These are phyloP conservation scores for Willowsia nigromaculata DNA, from an alignment of 2,888 invertebrate genomes.

Conservation along the genomic window DNA sequence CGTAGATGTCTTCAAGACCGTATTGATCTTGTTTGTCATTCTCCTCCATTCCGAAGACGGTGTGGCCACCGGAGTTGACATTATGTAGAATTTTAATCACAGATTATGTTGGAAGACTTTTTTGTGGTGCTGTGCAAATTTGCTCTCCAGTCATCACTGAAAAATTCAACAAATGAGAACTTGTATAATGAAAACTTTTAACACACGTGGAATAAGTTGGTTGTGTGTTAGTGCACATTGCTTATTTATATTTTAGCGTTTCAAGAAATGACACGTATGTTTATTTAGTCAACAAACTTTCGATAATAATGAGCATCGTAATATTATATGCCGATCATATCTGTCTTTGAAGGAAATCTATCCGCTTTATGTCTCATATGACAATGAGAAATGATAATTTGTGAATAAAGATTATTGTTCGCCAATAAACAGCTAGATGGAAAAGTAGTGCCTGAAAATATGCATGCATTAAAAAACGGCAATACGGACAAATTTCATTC, in stretches of 20 bases:
- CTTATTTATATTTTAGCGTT: no score
- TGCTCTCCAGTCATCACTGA: neutral
- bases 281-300: no score
- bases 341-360: neutral
- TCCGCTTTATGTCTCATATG: neutral
- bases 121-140: neutral
- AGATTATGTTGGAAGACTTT: neutral
- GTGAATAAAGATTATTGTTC: neutral
- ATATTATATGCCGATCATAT: neutral
- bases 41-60: neutral
- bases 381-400: neutral
- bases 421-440: conserved; percentile 7
- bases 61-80: neutral
- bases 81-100: neutral
- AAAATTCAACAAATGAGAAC: neutral
- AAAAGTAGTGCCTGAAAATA: neutral
- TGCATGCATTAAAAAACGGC: neutral
- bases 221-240: no score
- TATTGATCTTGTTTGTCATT: conserved; percentile 8
- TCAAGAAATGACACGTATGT: no score
- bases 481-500: neutral
- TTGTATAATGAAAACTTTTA: no score
- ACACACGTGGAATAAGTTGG: no score
- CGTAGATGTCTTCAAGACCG: neutral
- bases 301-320: neutral